phyloP scores from a whole-genome alignment of 2,113 vertebrate species.

The Trochalopteron elliotii region DNA sequence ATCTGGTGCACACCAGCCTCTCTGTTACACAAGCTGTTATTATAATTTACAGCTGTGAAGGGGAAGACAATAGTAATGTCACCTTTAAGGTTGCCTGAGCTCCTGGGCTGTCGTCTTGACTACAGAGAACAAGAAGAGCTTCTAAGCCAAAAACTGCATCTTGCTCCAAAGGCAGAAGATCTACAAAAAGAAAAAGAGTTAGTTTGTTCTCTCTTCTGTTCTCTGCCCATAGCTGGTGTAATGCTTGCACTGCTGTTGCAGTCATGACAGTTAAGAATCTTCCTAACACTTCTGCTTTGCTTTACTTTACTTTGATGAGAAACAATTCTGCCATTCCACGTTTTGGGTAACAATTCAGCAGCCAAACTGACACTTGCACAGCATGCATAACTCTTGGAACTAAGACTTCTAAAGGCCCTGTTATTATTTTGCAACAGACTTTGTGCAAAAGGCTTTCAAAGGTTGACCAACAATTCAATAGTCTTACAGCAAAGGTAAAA shows the following conservation, averaged over 20 bases:
- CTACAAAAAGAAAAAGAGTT: conserved; percentile 62
- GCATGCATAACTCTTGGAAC: not conserved
- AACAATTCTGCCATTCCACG: not conserved
- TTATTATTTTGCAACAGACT: not conserved
- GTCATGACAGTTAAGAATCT: not conserved
- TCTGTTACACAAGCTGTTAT: not conserved
- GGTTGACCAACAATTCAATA: not conserved
- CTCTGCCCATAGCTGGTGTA: not conserved
- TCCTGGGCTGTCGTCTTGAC: conserved; percentile 85
- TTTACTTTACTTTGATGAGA: not conserved
- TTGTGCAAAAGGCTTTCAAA: not conserved
- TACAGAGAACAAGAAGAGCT: conserved; percentile 93
- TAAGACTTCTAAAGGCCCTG: not conserved
- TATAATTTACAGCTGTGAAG: not conserved
- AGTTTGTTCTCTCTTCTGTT: not conserved
- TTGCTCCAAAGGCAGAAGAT: conserved; percentile 90
- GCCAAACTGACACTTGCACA: not conserved
- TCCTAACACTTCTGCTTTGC: not conserved
- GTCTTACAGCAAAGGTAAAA: not conserved
- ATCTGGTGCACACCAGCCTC: not conserved
- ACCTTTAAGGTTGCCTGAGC: conserved; percentile 93
- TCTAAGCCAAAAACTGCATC: conserved; percentile 92
- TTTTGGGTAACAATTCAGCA: not conserved
- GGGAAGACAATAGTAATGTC: not conserved
- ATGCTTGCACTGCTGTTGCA: not conserved